phyloP scores from a whole-genome alignment of 1,140 invertebrate genomes.

The Sycobia sp. region DNA sequence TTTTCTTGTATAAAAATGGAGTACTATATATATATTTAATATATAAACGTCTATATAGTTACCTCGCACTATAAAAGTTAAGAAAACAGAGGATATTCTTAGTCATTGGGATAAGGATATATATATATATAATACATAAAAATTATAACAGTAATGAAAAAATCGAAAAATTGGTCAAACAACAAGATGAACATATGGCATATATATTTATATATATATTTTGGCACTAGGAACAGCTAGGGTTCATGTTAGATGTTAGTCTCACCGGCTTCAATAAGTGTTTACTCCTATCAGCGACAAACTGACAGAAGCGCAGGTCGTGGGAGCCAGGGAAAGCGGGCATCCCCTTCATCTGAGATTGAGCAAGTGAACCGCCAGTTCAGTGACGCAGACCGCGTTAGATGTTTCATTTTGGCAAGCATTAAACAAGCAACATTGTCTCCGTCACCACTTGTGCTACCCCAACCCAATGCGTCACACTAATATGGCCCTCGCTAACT shows the following conservation, averaged over 20 bases:
- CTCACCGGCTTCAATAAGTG: constrained; percentile 94
- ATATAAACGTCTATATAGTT: not conserved
- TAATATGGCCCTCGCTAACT: constrained; percentile 38
- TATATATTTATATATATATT: too few relatives aligned
- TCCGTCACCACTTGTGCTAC: constrained; percentile 62
- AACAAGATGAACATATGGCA: constrained; percentile 34
- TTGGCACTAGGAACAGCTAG: constrained; percentile 55
- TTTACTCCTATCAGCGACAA: constrained; percentile 91
- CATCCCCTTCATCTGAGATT: constrained; percentile 87
- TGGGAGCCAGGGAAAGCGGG: constrained; percentile 89
- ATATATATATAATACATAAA: not conserved
- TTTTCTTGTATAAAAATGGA: too few relatives aligned
- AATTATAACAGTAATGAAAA: constrained; percentile 3
- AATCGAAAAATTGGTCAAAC: constrained; percentile 22
- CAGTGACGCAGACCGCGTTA: constrained; percentile 60
- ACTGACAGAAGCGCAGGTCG: constrained; percentile 91
- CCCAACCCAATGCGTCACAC: constrained; percentile 51
- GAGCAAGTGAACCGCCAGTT: constrained; percentile 61
- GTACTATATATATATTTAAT: too few relatives aligned
- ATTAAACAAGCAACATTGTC: constrained; percentile 64
- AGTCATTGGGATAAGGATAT: constrained; percentile 10
- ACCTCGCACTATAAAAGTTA: not conserved
- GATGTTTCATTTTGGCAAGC: constrained; percentile 62
- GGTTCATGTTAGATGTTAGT: constrained; percentile 61
- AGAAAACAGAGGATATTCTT: constrained; percentile 24